phyloP scores from a whole-genome alignment of 2,113 vertebrate genomes.

The Puffinus mauretanicus region DNA sequence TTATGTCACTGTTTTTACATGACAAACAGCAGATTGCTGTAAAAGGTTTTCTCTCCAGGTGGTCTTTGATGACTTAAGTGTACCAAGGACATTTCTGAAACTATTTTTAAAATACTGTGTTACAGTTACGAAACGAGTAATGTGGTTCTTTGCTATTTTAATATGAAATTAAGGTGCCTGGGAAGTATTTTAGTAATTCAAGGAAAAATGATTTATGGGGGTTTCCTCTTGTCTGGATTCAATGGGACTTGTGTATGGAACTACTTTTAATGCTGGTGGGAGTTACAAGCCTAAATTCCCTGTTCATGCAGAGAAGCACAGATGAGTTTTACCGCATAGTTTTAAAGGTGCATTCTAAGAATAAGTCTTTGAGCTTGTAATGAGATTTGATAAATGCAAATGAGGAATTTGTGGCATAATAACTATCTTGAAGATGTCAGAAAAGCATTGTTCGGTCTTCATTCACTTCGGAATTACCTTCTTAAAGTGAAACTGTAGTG shows the following conservation, averaged over 20 bases:
- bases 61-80: not conserved
- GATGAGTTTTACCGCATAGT: not conserved
- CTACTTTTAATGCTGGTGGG: not conserved
- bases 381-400: conserved; percentile 5
- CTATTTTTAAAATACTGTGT: not conserved
- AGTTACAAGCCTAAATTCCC: not conserved
- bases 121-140: not conserved
- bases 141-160: not conserved
- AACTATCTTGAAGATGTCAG: not conserved
- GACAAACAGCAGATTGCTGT: not conserved
- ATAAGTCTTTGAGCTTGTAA: not conserved
- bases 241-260: not conserved
- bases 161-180: not conserved
- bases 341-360: not conserved
- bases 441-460: not conserved
- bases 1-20: conserved; percentile 8
- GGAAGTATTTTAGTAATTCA: not conserved
- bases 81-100: not conserved
- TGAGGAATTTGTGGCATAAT: not conserved
- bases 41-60: not conserved
- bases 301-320: not conserved
- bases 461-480: not conserved
- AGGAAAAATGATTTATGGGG: not conserved
- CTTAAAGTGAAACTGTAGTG: not conserved
- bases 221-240: not conserved